phyloP scores from a whole-genome alignment of 1,140 invertebrate species.

The Zaprionus kolodkinae region DNA sequence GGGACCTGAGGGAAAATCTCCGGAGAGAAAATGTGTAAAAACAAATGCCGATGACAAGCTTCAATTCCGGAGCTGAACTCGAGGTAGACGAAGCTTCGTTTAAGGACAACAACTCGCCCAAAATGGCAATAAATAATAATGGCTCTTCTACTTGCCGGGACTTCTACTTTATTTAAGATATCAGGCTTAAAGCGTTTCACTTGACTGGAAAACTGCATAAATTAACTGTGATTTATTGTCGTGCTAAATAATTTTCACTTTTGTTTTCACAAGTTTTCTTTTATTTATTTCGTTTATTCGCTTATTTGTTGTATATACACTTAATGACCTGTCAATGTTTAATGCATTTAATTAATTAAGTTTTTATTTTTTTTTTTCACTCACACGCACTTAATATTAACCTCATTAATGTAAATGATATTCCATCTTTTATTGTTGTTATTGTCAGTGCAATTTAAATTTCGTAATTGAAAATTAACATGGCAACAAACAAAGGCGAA shows the following conservation, averaged over 20 bases:
- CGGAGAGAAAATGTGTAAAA: not conserved
- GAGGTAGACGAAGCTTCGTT: constrained; percentile 39
- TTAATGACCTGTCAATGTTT: constrained; percentile 32
- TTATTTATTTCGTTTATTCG: constrained; percentile 10
- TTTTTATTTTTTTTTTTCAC: not conserved
- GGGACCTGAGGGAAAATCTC: not conserved
- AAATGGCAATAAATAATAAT: constrained; percentile 63
- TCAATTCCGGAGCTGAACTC: constrained; percentile 19
- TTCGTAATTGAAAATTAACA: constrained; percentile 53
- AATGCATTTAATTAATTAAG: constrained; percentile 21
- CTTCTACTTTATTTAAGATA: not conserved
- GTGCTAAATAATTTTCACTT: not conserved
- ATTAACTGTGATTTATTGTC: constrained; percentile 4
- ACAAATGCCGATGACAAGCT: constrained; percentile 1
- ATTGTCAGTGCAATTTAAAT: constrained; percentile 52
- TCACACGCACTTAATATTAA: constrained; percentile 28
- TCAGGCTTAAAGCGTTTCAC: not conserved
- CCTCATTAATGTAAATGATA: constrained; percentile 26
- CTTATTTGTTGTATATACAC: not conserved
- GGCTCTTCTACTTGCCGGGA: constrained; percentile 40
- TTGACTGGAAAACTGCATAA: constrained; percentile 2
- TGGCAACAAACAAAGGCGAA: constrained; percentile 10
- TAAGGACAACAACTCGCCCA: constrained; percentile 36
- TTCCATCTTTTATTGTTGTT: constrained; percentile 23
- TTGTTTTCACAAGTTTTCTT: not conserved